Evolutionary conservation across 2,113 vertebrate species (phyloP), one percentile per base, ranked within the genome.

Genomic region (Dendropsophus ebraccatus): DNA sequence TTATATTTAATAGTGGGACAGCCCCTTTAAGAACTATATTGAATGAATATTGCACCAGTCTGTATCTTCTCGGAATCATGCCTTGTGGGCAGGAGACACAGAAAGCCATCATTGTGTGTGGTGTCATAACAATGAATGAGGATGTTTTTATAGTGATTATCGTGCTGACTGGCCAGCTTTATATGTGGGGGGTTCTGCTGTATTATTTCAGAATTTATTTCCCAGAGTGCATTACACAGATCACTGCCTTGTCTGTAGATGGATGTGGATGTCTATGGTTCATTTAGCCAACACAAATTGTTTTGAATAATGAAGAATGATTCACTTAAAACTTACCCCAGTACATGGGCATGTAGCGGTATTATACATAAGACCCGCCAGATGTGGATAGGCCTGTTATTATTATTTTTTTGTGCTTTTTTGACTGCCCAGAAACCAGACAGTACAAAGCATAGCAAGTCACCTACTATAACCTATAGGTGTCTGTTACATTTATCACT

Each of bases 81-180:
- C 1, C 19, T 32, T 37, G 67, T 70, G 67, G 32, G 67, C 35
- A 70, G 67, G 10, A 41, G 67, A 70, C 67, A 70, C 32, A 8
- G 67, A 30, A 69, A 70, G 67, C 67, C 67, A 23, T 70, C 30
- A 21, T 69, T 35, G 16, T 69, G 32, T 19, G 10, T 69, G 8
- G 35, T 69, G 21, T 70, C 19, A 70, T 23, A 23, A 41, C 67
- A 70, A 12, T 41, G 67, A 37, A 41, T 37, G 67, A 37, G 67
- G 67, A 70, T 70, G 67, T 70, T 70, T 70, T 70, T 23, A 70
- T 23, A 70, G 67, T 70, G 67, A 70, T 70, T 23, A 23, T 41
- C 9, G 19, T 7, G 65, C 65, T 67, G 62, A 67, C 62, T 67
- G 9, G 32, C 65, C 21, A 30, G 65, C 30, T 69, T 69, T 69